Conservation (phyloP, 2,113 vertebrate genomes). For the Pantherophis guttatus region DNA sequence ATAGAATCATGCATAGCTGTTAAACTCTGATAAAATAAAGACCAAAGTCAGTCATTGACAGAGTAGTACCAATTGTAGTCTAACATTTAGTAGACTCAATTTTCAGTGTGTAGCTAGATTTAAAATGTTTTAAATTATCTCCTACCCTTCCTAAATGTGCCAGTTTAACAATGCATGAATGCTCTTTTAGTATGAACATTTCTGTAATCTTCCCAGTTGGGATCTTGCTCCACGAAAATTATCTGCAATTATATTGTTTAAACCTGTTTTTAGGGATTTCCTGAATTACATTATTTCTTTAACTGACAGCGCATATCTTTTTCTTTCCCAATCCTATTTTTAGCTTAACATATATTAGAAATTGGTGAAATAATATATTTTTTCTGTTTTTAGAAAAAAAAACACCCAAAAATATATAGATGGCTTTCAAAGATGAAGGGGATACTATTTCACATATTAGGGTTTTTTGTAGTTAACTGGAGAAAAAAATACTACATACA, state of each 20-base stretch:
- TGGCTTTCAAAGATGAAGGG: neutral
- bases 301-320: neutral
- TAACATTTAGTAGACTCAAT: slow-evolving; percentile 42
- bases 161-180: slow-evolving; percentile 26
- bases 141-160: slow-evolving; percentile 7
- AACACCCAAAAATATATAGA: neutral
- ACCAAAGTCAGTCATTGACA: slow-evolving; percentile 38
- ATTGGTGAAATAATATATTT: neutral
- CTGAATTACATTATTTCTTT: slow-evolving; percentile 40
- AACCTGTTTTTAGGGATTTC: slow-evolving; percentile 16
- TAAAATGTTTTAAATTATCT: slow-evolving; percentile 21
- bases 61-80: slow-evolving; percentile 38
- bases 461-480: neutral
- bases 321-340: neutral
- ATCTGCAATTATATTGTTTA: slow-evolving; percentile 9
- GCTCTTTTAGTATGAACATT: neutral
- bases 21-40: slow-evolving; percentile 58
- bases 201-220: slow-evolving; percentile 25
- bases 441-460: neutral
- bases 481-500: neutral
- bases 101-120: slow-evolving; percentile 22
- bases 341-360: neutral
- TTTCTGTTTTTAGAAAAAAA: neutral
- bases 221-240: neutral
- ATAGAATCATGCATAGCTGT: slow-evolving; percentile 56